Percentiles rank a stretch among this genome's conserved stretches.
These are phyloP conservation scores for Radopholus similis DNA, from an alignment of 1,140 invertebrate genomes.

Conservation along the genomic window DNA sequence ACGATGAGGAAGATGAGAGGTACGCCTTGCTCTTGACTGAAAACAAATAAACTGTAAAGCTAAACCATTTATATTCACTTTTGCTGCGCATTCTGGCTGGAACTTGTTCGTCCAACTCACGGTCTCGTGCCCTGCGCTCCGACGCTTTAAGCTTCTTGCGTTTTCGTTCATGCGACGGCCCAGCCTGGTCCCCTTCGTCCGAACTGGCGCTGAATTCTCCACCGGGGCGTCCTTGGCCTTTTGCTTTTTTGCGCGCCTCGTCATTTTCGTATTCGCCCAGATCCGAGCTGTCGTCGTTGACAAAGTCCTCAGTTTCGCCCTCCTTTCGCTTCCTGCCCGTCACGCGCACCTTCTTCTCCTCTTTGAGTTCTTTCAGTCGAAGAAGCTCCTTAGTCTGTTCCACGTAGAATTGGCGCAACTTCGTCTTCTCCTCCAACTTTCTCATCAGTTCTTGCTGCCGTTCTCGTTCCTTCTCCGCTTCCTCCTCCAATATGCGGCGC, in stretches of 20 bases:
- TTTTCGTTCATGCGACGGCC: not conserved
- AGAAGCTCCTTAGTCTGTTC: slow-evolving; percentile 35
- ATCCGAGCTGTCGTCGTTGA: slow-evolving; percentile 37
- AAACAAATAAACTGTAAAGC: not conserved
- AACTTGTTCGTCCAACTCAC: slow-evolving; percentile 18
- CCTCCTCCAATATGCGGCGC: slow-evolving; percentile 4
- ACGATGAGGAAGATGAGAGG: slow-evolving; percentile 28
- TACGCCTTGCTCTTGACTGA: slow-evolving; percentile 39
- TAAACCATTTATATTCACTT: slow-evolving; percentile 12
- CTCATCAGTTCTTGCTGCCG: slow-evolving; percentile 21
- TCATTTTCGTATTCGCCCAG: slow-evolving; percentile 29
- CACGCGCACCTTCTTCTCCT: slow-evolving; percentile 25
- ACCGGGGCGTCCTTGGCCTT: slow-evolving; percentile 24
- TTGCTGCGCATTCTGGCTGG: slow-evolving; percentile 30
- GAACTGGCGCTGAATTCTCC: slow-evolving; percentile 2
- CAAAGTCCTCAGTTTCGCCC: slow-evolving; percentile 28
- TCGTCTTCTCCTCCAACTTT: slow-evolving; percentile 24
- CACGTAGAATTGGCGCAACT: slow-evolving; percentile 29
- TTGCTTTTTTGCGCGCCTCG: not conserved
- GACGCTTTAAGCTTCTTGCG: slow-evolving; percentile 8
- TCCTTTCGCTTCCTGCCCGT: slow-evolving; percentile 11
- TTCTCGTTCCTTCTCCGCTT: slow-evolving; percentile 19
- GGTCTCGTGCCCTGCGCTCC: not conserved
- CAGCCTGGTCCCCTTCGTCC: not conserved
- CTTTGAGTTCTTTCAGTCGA: slow-evolving; percentile 7